Base-by-base conservation (phyloP, 2,888 invertebrate genomes). In the Tyria jacobaeae region DNA sequence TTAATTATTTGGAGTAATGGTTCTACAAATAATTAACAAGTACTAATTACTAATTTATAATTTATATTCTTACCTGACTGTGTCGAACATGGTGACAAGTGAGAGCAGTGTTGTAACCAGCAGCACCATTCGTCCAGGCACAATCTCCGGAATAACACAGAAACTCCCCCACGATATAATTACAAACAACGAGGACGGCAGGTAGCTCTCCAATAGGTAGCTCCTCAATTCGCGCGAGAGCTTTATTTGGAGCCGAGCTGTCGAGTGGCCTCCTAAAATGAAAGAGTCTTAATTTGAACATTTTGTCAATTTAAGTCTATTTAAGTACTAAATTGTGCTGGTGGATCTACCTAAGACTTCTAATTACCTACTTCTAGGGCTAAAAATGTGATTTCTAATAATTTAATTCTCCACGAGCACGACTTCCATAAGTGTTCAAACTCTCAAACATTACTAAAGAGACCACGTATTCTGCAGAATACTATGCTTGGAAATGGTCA, bases 121-220 rank as follows among this genome's bases (percentile, higher is more conserved):
- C 39, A 96, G 87, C 62, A 95, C 95, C 95, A 95, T 95, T 27
- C 95, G 89, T 10, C 95, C 96, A 1, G 96, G 96, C 31, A 96
- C 95, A 58, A 95, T 94, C 86, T 95, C 95, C 3, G 95, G 95
- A 75, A 95, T 95, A 47, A 96, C 95, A 68, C 95, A 95, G 87
- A 95, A 96, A 76, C 95, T 95, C 68, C 95, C 95, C 96, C 96
- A 96, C 31, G 95, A 95, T 82, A 96, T 95, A 81, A 95, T 95
- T 66, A 95, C 95, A 83, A 95, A 95, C 62, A 96, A 85, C 0
- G 95, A 95, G 17, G 95, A 95, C 0, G 96, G 96, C 25, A 96
- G 85, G 83, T 95, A 96, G 79, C 95, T 95, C 86, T 95, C 95
- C 55, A 95, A 84, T 3, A 96, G 88, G 81, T 96, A 95, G 70